phyloP scores from a whole-genome alignment of 2,888 invertebrate species.

The Salpingus planirostris region DNA sequence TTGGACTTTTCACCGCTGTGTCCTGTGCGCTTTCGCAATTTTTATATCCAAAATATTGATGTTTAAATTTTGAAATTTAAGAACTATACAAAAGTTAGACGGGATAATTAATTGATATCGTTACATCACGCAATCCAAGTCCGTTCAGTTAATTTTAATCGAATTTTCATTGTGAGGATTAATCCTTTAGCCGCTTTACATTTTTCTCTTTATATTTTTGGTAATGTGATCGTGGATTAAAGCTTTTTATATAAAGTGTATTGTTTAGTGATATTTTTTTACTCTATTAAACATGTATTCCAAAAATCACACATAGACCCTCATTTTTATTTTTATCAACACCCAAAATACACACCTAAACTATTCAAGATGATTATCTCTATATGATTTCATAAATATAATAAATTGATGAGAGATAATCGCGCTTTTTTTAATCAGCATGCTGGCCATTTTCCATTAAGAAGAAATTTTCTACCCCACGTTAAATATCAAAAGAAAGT shows the following conservation, averaged over 20 bases:
- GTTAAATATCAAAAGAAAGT: no score
- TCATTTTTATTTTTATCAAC: not conserved
- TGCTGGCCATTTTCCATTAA: no score
- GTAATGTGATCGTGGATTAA: conserved; percentile 42
- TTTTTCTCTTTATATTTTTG: conserved; percentile 32
- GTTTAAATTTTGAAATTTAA: conserved; percentile 31
- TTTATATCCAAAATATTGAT: conserved; percentile 32
- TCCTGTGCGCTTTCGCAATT: no score
- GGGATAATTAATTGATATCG: no score
- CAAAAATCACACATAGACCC: no score
- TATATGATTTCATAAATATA: no score
- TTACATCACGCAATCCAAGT: conserved; percentile 13
- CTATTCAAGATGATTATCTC: no score
- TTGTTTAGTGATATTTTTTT: conserved; percentile 43
- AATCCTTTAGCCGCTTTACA: conserved; percentile 21
- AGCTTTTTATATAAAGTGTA: conserved; percentile 41
- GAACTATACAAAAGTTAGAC: conserved; percentile 26
- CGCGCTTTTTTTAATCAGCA: no score
- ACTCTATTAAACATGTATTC: conserved; percentile 42
- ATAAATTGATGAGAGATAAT: no score
- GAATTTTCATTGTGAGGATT: conserved; percentile 23
- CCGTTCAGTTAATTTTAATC: conserved; percentile 21
- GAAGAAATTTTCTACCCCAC: no score
- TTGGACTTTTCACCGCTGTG: no score
- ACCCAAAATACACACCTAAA: no score